Conservation (phyloP, 2,888 invertebrate genomes). For the Osmoderma eremita region DNA sequence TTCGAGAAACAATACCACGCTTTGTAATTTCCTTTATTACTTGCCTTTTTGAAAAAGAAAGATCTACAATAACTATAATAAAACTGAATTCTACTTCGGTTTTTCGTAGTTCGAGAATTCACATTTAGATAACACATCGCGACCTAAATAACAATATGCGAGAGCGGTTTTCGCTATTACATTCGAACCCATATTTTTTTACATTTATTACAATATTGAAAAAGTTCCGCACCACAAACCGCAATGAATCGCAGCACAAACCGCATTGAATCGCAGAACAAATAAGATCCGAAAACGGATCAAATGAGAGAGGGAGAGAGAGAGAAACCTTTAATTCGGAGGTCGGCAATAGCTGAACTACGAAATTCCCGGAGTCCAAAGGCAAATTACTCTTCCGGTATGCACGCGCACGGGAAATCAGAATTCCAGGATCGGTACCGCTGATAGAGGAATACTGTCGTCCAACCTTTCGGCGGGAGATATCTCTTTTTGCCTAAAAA, state of each 20-base stretch:
- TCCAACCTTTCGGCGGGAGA: conserved; percentile 24
- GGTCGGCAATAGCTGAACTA: conserved; percentile 35
- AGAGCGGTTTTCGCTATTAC: no score
- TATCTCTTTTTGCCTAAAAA: conserved; percentile 37
- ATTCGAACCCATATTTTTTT: background rate
- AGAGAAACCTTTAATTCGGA: conserved; percentile 29
- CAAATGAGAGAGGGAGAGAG: conserved; percentile 17
- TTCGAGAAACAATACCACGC: no score
- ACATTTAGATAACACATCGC: no score
- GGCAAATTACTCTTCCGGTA: conserved; percentile 35
- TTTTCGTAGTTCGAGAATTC: no score
- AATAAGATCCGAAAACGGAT: conserved; percentile 25
- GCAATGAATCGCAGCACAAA: background rate
- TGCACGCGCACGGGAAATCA: conserved; percentile 34
- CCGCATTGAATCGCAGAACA: background rate
- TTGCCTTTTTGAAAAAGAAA: no score
- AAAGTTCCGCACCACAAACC: background rate
- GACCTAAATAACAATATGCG: no score
- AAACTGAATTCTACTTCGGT: no score
- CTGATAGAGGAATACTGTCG: conserved; percentile 26
- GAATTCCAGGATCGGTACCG: conserved; percentile 13
- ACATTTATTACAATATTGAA: conserved; percentile 17
- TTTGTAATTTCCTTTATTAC: no score
- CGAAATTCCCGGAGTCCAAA: conserved; percentile 31
- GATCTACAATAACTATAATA: no score